Evolutionary conservation across 2,888 invertebrate species (phyloP).

Genomic region (Drosophila incognita): DNA sequence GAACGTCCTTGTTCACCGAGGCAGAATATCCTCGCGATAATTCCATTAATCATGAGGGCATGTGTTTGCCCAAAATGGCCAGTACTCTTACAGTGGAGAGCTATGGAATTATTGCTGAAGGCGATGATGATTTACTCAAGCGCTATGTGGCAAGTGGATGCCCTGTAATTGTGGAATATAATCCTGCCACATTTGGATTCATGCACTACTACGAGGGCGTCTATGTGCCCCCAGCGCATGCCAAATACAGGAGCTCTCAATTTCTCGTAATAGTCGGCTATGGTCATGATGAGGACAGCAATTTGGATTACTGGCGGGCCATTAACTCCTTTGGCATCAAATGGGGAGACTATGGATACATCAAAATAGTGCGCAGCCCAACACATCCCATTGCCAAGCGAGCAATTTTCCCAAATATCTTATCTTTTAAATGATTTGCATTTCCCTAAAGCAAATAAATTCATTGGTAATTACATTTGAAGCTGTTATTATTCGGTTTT

Average conservation of each 20-base stretch:
- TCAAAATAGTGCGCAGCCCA: constrained; percentile 67
- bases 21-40: constrained; percentile 89
- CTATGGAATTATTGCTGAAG: constrained; percentile 61
- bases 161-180: constrained; percentile 80
- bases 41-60: constrained; percentile 45
- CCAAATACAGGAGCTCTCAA: constrained; percentile 67
- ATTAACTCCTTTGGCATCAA: constrained; percentile 81
- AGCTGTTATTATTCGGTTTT: background rate
- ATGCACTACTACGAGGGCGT: constrained; percentile 81
- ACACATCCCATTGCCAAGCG: constrained; percentile 64
- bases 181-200: constrained; percentile 82
- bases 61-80: constrained; percentile 60
- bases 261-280: constrained; percentile 81
- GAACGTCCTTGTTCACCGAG: constrained; percentile 91
- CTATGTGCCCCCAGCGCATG: constrained; percentile 67
- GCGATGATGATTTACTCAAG: constrained; percentile 64
- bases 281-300: constrained; percentile 61
- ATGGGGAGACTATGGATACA: constrained; percentile 83
- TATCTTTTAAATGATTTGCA: constrained; percentile 10
- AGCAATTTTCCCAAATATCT: constrained; percentile 73
- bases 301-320: constrained; percentile 76
- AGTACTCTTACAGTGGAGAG: constrained; percentile 38
- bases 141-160: constrained; percentile 63
- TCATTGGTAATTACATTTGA: background rate
- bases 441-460: background rate